A percentile compares a stretch with the other conserved stretches of the same genome.
These are phyloP conservation scores for Habropoda laboriosa DNA, from an alignment of 1,140 invertebrate species.

Conservation along the genomic window DNA sequence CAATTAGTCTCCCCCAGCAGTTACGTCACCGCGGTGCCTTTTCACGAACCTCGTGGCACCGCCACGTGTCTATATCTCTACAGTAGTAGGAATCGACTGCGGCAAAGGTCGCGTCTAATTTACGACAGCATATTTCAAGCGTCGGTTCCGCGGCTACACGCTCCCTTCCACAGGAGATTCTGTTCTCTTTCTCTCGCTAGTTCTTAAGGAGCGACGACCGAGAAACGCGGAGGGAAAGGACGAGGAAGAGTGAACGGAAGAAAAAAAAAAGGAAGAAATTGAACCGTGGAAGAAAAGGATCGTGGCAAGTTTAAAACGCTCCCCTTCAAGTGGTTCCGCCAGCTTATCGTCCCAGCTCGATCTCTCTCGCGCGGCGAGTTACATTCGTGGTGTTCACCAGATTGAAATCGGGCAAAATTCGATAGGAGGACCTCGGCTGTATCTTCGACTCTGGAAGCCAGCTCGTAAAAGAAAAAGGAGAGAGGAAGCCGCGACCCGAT, in stretches of 20 bases:
- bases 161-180: not conserved
- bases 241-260: no score
- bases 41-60: not conserved
- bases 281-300: not conserved
- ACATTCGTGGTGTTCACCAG: conserved; percentile 3
- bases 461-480: no score
- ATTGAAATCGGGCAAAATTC: conserved; percentile 24
- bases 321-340: not conserved
- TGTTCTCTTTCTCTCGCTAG: no score
- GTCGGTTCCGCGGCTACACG: not conserved
- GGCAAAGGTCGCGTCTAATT: not conserved
- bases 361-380: conserved; percentile 2
- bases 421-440: not conserved
- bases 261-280: no score
- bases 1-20: not conserved
- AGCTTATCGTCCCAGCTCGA: conserved; percentile 1
- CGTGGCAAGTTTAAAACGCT: not conserved
- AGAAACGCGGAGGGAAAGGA: not conserved
- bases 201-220: not conserved
- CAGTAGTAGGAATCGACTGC: not conserved
- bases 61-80: no score
- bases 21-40: not conserved
- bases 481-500: not conserved
- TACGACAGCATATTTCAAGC: conserved; percentile 9
- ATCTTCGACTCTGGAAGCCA: not conserved